Conservation (phyloP, 2,888 invertebrate species). For the Heliconius erato region DNA sequence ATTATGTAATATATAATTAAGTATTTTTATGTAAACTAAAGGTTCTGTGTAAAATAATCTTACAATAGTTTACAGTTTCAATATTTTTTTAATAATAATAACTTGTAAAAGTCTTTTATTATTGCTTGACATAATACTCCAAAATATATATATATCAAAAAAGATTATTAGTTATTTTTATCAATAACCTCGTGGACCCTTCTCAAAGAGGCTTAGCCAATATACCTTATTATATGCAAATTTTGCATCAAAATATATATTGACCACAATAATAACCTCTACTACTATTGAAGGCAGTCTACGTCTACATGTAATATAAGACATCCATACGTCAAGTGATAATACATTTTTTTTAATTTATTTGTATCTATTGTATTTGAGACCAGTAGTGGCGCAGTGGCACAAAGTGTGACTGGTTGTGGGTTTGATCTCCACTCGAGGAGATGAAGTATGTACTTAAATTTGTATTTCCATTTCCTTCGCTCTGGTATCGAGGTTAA, state of each 20-base stretch:
- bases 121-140: neutral
- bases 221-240: neutral
- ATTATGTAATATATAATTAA: no score
- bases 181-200: neutral
- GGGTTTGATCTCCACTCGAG: no score
- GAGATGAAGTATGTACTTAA: no score
- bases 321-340: no score
- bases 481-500: no score
- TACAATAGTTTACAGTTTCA: neutral
- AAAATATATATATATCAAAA: neutral
- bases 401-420: no score
- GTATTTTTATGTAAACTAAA: no score
- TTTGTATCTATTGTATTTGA: no score
- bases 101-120: neutral
- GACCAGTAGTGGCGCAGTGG: no score
- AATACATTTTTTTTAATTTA: no score
- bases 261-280: neutral
- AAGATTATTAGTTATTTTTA: neutral
- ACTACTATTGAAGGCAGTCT: neutral
- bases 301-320: no score
- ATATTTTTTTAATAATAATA: neutral
- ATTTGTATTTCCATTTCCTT: no score
- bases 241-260: neutral
- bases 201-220: neutral
- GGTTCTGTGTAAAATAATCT: neutral